Conservation (phyloP, 2,797 vertebrate species). For the Benthosema pterotum region DNA sequence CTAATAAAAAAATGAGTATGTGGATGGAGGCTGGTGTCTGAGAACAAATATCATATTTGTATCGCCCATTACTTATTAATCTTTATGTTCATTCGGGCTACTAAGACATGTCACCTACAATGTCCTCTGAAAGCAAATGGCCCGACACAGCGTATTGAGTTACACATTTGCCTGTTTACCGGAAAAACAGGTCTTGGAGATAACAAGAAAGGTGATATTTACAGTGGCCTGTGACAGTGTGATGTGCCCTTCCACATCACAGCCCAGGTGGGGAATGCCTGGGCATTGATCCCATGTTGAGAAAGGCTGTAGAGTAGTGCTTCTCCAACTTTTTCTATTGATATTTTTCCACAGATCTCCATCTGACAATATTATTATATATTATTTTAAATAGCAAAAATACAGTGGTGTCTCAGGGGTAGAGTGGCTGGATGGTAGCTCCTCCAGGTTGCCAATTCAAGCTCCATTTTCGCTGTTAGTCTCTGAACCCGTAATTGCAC, state of each 20-base stretch:
- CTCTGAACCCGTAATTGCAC: too few species aligned
- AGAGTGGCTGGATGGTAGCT: too few species aligned
- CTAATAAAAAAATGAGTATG: conserved; percentile 64
- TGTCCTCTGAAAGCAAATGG: conserved; percentile 79
- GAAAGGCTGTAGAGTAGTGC: conserved; percentile 4
- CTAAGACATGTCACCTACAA: conserved; percentile 79
- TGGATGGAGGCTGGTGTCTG: conserved; percentile 35
- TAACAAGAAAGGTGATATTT: conserved; percentile 86
- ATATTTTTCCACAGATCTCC: too few species aligned
- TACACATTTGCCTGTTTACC: conserved; percentile 80
- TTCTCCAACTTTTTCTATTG: too few species aligned
- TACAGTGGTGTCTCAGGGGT: too few species aligned
- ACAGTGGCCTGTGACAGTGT: conserved; percentile 61
- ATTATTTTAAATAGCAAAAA: too few species aligned
- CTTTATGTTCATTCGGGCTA: conserved; percentile 76
- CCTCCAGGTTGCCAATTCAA: too few species aligned
- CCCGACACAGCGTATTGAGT: conserved; percentile 71
- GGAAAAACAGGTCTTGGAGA: conserved; percentile 82
- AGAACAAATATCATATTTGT: conserved; percentile 79
- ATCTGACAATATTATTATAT: too few species aligned
- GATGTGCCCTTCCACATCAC: conserved; percentile 62
- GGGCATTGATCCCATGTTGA: conserved; percentile 15
- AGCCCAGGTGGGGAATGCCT: conserved; percentile 55
- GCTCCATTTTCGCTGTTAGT: too few species aligned
- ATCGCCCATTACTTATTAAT: conserved; percentile 84